Evolutionary conservation across 2,888 invertebrate species (phyloP).

Genomic region (Drosophila fungiperda): DNA sequence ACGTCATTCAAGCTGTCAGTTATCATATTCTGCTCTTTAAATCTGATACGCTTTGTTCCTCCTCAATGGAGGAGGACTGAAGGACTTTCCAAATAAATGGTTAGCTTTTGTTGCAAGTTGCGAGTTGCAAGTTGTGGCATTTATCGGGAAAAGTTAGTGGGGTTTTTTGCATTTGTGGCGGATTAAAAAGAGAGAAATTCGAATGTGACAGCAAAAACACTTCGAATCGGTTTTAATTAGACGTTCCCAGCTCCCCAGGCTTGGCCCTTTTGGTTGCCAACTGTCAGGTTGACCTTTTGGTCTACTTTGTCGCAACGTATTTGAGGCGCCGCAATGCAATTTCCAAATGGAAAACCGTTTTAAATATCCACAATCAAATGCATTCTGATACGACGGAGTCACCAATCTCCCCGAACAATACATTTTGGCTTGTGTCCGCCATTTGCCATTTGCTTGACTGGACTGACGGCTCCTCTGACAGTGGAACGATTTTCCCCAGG

Average conservation of each 20-base stretch:
- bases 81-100: slow-evolving; percentile 5
- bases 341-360: slow-evolving; percentile 69
- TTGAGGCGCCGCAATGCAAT: slow-evolving; percentile 44
- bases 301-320: neutral
- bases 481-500: slow-evolving; percentile 34
- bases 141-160: slow-evolving; percentile 12
- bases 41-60: neutral
- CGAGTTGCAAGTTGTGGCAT: slow-evolving; percentile 12
- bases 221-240: slow-evolving; percentile 40
- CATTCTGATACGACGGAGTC: slow-evolving; percentile 47
- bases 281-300: slow-evolving; percentile 44
- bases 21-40: neutral
- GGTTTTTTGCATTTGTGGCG: neutral
- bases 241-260: neutral
- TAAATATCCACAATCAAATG: slow-evolving; percentile 60
- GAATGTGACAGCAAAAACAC: neutral
- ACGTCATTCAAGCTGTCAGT: neutral
- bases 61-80: neutral
- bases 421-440: slow-evolving; percentile 14
- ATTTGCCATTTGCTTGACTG: slow-evolving; percentile 11
- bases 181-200: slow-evolving; percentile 20
- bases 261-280: slow-evolving; percentile 10
- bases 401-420: slow-evolving; percentile 38
- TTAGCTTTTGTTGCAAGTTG: slow-evolving; percentile 26
- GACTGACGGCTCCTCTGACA: slow-evolving; percentile 33